A percentile compares a stretch with the other conserved stretches of the same genome.
phyloP scores from a whole-genome alignment of 2,888 invertebrate genomes.

The Synergus umbraculus region DNA sequence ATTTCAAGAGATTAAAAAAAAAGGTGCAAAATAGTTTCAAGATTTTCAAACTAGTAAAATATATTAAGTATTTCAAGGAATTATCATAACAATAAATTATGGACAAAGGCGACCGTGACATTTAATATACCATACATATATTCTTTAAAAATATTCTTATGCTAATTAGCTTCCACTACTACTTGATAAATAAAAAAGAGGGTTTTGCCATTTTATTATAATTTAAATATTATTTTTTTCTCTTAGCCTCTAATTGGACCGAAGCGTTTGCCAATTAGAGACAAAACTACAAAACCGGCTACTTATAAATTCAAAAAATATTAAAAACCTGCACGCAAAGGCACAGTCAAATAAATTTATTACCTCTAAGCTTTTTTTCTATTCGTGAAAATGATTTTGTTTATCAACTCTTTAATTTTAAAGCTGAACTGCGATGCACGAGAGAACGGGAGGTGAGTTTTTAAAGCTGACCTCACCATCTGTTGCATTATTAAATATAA shows the following conservation, averaged over 20 bases:
- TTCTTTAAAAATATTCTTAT: background rate
- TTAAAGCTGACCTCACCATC: background rate
- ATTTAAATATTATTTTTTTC: background rate
- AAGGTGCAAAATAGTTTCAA: too few relatives aligned
- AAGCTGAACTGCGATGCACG: background rate
- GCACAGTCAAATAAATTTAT: background rate
- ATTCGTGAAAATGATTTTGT: background rate
- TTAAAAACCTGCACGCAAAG: background rate
- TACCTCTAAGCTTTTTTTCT: background rate
- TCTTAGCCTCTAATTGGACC: background rate
- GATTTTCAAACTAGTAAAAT: too few relatives aligned
- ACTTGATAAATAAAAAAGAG: background rate
- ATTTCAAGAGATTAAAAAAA: too few relatives aligned
- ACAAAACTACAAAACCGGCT: background rate
- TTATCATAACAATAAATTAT: too few relatives aligned
- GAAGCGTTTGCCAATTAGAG: background rate
- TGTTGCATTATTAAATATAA: too few relatives aligned
- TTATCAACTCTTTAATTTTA: slow-evolving; percentile 7
- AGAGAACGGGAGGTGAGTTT: background rate
- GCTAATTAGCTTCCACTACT: background rate
- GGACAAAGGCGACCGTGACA: too few relatives aligned
- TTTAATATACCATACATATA: too few relatives aligned
- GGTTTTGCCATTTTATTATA: background rate
- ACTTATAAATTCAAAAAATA: too few relatives aligned
- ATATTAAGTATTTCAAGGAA: too few relatives aligned